Conservation (phyloP, 1,140 invertebrate species). For the Leptonema lineaticorne region DNA sequence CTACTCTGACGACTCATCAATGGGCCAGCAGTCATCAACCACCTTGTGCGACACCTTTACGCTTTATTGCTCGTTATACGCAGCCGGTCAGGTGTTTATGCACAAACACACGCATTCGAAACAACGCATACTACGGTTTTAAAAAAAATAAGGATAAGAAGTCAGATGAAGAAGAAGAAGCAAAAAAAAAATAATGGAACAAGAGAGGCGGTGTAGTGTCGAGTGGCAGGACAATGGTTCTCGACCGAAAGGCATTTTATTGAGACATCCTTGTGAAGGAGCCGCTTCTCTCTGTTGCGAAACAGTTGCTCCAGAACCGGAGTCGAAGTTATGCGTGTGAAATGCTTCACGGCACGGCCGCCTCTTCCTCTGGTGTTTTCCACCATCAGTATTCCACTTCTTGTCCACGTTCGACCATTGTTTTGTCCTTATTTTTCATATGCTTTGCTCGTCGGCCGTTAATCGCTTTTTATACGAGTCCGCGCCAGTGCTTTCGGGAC, state of each 20-base stretch:
- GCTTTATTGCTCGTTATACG: not conserved
- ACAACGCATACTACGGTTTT: too few species aligned
- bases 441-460: too few species aligned
- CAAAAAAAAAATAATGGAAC: not conserved
- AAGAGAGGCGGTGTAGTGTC: conserved; percentile 1
- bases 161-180: not conserved
- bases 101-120: not conserved
- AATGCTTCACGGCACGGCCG: conserved; percentile 11
- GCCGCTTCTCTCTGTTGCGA: conserved; percentile 13
- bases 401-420: not conserved
- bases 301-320: conserved; percentile 28
- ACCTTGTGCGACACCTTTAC: not conserved
- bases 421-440: too few species aligned
- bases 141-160: too few species aligned
- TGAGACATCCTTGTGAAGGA: conserved; percentile 32
- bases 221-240: conserved; percentile 32
- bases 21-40: too few species aligned
- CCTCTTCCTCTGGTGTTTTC: not conserved
- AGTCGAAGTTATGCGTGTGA: conserved; percentile 26
- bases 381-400: not conserved
- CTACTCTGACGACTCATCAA: too few species aligned
- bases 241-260: conserved; percentile 32
- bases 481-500: too few species aligned
- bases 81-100: not conserved
- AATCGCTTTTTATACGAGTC: not conserved